Evolutionary conservation across 2,113 vertebrate genomes (phyloP), one percentile per base, ranked within the genome.

Genomic region (Notarius lentiginosus): DNA sequence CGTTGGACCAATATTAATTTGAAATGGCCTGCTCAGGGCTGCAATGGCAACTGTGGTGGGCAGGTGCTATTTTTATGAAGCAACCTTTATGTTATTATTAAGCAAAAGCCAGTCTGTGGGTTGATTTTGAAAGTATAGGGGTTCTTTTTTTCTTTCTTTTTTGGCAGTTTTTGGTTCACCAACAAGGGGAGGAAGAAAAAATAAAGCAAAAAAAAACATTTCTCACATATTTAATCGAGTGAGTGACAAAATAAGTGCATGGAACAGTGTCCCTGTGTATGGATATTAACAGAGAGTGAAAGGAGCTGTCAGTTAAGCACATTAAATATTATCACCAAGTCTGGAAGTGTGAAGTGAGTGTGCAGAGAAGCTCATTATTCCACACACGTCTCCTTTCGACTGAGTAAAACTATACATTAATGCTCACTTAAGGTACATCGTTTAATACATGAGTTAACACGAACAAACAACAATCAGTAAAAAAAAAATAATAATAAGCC

Each of bases 31-130:
- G 83, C 86, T 81, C 24, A 0, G 80, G 84, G 83, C 80, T 68
- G 72, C 55, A 55, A 34, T 4, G 72, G 82, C 68, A 83, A 86
- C 70, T 72, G 27, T 73, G 75, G 56, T 84, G 56, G 76, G 84
- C 86, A 88, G 86, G 83, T 86, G 89, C 70, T 20, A 22, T 73
- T 84, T 91, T 85, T 84, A 89, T 79, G 66, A 82, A 51, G 41
- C 75, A 58, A 68, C 65, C 84, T 89, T 91, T 88, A 84, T 84
- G 83, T 88, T 82, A 87, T 88, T 89, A 89, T 89, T 88, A 84
- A 89, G 60, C 51, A 84, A 66, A 58, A 91, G 68, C 68, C 61
- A 47, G 68, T 77, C 18, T 83, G 84, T 73, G 68, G 70, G 77
- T 83, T 85, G 68, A 88, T 84, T 88, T 79, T 63, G 68, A 86